Evolutionary conservation across 2,113 vertebrate species (phyloP).

Genomic region (Pithys albifrons): DNA sequence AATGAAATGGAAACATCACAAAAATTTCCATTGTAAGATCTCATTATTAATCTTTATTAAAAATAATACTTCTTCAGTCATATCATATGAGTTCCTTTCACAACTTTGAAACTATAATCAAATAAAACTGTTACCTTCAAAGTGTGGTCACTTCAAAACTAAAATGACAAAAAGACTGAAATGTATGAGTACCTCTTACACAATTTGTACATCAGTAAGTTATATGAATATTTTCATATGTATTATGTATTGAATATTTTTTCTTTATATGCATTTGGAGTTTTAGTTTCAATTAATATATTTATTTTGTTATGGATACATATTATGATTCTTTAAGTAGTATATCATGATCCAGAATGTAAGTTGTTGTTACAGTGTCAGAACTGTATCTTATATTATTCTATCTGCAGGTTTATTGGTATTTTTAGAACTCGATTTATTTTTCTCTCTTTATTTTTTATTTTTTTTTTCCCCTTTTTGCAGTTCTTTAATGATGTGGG

Average conservation of each 20-base stretch:
- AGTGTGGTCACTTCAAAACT: background rate
- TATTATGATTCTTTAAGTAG: background rate
- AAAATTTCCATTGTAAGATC: background rate
- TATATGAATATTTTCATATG: background rate
- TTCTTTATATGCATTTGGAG: accelerated
- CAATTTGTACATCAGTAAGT: background rate
- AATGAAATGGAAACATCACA: background rate
- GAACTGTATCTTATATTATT: background rate
- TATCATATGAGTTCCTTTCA: background rate
- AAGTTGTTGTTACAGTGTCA: background rate
- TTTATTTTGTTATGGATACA: background rate
- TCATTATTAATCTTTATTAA: background rate
- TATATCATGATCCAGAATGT: background rate
- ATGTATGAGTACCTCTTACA: background rate
- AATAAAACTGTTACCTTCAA: background rate
- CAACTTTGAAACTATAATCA: background rate
- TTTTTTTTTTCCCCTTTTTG: no score
- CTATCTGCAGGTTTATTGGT: background rate
- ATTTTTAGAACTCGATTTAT: background rate
- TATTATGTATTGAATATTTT: background rate
- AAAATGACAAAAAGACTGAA: background rate
- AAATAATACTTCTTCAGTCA: background rate
- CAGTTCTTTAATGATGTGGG: background rate
- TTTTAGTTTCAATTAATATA: background rate
- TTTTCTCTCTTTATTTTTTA: background rate